phyloP scores from a whole-genome alignment of 2,888 invertebrate genomes.

The Xanthorhoe designata region DNA sequence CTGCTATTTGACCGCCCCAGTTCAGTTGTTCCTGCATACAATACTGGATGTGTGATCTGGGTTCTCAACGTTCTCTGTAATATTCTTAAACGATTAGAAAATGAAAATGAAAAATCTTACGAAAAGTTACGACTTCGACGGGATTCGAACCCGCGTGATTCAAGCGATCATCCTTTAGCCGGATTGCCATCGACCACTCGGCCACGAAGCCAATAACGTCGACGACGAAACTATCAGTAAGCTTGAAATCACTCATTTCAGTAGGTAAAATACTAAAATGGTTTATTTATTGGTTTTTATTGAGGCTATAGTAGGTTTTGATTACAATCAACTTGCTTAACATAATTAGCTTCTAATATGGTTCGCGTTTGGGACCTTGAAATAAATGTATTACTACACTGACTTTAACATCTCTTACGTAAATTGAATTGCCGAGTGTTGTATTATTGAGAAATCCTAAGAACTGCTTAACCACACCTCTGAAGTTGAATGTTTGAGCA shows the following conservation, averaged over 20 bases:
- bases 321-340: neutral
- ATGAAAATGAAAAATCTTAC: too few relatives aligned
- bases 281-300: neutral
- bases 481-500: constrained; percentile 19
- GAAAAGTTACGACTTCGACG: too few relatives aligned
- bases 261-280: neutral
- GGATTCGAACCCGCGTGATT: too few relatives aligned
- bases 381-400: constrained; percentile 1
- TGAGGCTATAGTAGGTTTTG: constrained; percentile 4
- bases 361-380: constrained; percentile 5
- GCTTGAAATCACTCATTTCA: neutral
- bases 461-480: constrained; percentile 15
- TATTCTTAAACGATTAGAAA: neutral
- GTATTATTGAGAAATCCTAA: constrained; percentile 11
- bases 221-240: too few relatives aligned
- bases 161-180: too few relatives aligned
- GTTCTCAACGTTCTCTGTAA: neutral
- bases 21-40: constrained; percentile 1
- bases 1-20: neutral
- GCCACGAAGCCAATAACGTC: too few relatives aligned
- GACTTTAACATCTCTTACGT: constrained; percentile 4
- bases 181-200: too few relatives aligned
- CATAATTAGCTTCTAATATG: constrained; percentile 6
- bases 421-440: neutral
- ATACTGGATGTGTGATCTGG: neutral